Evolutionary conservation across 2,113 vertebrate species (phyloP).

Genomic region (Chamaea fasciata): DNA sequence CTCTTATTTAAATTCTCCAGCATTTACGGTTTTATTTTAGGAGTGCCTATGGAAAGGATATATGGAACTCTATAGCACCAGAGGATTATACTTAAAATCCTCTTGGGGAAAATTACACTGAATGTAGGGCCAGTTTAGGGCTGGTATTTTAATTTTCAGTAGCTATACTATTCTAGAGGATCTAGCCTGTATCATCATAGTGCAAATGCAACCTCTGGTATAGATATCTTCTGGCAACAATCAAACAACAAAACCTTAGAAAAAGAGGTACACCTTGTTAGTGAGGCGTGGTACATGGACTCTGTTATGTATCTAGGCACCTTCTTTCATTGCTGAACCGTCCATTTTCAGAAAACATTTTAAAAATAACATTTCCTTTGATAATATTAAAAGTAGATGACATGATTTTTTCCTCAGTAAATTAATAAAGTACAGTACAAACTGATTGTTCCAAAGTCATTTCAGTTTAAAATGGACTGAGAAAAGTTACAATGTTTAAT

Average conservation of each 20-base stretch:
- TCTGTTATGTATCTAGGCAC: neutral
- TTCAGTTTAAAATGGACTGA: conserved; percentile 33
- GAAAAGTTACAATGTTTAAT: conserved; percentile 13
- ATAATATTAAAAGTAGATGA: conserved; percentile 58
- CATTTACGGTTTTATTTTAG: neutral
- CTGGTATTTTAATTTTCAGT: neutral
- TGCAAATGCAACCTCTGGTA: conserved; percentile 61
- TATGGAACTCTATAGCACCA: conserved; percentile 12
- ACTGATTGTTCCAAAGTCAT: conserved; percentile 27
- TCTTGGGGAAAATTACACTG: neutral
- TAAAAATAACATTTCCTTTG: conserved; percentile 28
- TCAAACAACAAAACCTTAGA: conserved; percentile 35
- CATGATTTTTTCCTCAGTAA: conserved; percentile 30
- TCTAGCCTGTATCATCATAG: conserved; percentile 36
- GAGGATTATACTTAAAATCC: conserved; percentile 14
- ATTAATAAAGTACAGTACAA: conserved; percentile 47
- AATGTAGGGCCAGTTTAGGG: neutral
- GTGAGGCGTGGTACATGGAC: neutral
- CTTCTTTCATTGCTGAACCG: neutral
- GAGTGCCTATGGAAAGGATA: neutral
- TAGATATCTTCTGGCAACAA: neutral
- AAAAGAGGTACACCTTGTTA: conserved; percentile 46
- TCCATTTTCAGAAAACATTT: neutral
- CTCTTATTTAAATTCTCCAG: neutral
- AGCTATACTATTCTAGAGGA: neutral